A percentile compares a stretch with the other conserved stretches of the same genome.
phyloP scores from a whole-genome alignment of 2,113 vertebrate genomes.

The Sinocyclocheilus grahami region DNA sequence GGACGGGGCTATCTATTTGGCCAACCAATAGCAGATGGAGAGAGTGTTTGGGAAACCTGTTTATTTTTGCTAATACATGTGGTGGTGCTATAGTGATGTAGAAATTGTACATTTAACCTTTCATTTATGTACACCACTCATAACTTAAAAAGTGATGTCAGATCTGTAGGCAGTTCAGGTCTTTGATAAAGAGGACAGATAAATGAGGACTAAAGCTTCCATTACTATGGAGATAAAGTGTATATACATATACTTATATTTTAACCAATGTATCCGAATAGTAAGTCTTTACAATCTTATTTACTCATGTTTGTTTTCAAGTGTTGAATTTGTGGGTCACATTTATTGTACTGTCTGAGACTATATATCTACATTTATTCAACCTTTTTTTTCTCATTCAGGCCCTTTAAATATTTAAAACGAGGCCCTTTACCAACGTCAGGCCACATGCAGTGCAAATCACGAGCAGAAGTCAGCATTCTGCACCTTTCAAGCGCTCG shows the following conservation, averaged over 20 bases:
- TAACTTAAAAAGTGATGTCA: background rate
- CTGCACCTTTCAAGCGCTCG: constrained; percentile 24
- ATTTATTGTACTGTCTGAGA: background rate
- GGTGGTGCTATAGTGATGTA: background rate
- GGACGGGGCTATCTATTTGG: background rate
- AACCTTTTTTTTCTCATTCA: background rate
- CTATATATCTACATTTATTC: background rate
- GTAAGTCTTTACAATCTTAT: background rate
- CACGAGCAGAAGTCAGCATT: constrained; percentile 10
- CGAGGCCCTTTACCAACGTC: constrained; percentile 31
- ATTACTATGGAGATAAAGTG: background rate
- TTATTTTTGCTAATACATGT: background rate
- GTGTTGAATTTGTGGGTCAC: background rate
- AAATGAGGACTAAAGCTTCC: background rate
- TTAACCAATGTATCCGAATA: background rate
- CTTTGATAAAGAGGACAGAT: background rate
- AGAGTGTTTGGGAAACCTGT: background rate
- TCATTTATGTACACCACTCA: background rate
- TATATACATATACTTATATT: background rate
- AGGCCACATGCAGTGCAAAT: constrained; percentile 2
- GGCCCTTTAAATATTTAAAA: constrained; percentile 43
- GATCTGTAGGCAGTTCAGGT: background rate
- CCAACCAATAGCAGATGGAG: background rate
- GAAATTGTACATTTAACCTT: background rate
- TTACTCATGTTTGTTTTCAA: background rate